Evolutionary conservation across 2,113 vertebrate species (phyloP).

Genomic region (Pseudorhombus dupliciocellatus): DNA sequence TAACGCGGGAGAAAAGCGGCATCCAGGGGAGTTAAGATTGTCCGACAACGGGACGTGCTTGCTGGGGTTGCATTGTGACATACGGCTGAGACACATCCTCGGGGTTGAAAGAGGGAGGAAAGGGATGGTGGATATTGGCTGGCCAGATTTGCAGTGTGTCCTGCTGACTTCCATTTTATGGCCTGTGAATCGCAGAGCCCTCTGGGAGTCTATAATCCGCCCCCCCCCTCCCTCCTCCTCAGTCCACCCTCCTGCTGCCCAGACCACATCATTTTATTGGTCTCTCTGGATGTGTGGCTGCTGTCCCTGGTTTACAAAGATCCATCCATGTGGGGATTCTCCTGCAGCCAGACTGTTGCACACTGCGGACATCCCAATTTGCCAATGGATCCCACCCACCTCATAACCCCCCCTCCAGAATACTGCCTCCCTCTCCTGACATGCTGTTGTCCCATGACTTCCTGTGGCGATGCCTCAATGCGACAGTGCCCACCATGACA

Average conservation of each 20-base stretch:
- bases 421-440: conserved; percentile 59
- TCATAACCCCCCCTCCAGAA: conserved; percentile 47
- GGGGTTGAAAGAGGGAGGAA: conserved; percentile 44
- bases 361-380: conserved; percentile 76
- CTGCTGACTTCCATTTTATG: conserved; percentile 83
- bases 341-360: conserved; percentile 50
- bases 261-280: conserved; percentile 71
- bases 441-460: conserved; percentile 71
- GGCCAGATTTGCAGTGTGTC: conserved; percentile 76
- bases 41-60: conserved; percentile 66
- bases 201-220: conserved; percentile 83
- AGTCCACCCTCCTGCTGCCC: conserved; percentile 37
- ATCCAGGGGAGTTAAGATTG: conserved; percentile 68
- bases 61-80: conserved; percentile 72
- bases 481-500: conserved; percentile 70
- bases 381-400: conserved; percentile 69
- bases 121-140: conserved; percentile 69
- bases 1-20: conserved; percentile 49
- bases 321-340: conserved; percentile 64
- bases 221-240: conserved; percentile 16
- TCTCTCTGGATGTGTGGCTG: conserved; percentile 70
- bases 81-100: conserved; percentile 59
- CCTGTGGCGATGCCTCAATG: conserved; percentile 75
- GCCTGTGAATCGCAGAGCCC: conserved; percentile 77
- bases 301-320: conserved; percentile 68